Evolutionary conservation across 2,888 invertebrate genomes (phyloP), one percentile per base, ranked within the genome.

Genomic region (Chymomyza caudatula): DNA sequence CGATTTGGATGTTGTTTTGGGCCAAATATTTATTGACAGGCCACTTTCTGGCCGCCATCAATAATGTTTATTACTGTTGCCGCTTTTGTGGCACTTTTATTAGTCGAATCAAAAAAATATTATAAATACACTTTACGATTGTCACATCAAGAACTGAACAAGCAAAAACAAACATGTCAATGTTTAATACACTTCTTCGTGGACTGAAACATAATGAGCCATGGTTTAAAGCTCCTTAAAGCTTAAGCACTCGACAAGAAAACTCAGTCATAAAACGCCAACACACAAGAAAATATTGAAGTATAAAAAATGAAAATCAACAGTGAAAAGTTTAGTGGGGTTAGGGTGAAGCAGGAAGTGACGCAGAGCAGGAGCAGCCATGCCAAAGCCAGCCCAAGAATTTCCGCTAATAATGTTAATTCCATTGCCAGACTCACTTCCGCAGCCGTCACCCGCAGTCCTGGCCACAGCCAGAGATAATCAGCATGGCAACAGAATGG

Each of bases 321-420:
- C 73, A 71, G 65, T 63, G 60, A 60, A 53, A 55, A 84, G 78
- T 65, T 69, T 69, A 75, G 81, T n/a, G n/a, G n/a, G n/a, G n/a
- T n/a, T n/a, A n/a, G n/a, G n/a, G n/a, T n/a, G n/a, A n/a, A n/a
- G n/a, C 29, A 37, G 29, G 29, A 37, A 11, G 11, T 11, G 29
- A 11, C 29, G 2, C 2, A 37, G 2, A 37, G 11, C 11, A 37
- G 11, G 1, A 8, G 4, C 11, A 25, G 11, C 29, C 29, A 37
- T 37, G 29, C 29, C 29, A 37, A 37, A 37, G 29, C 8, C 29
- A 37, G 29, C 29, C 6, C 6, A 42, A 11, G 58, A 62, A 62
- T 58, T 86, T 76, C 71, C 83, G 77, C 83, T 86, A 85, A 85
- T 87, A 87, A 87, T 86, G 82, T 82, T 85, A 87, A 87, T 85